phyloP scores from a whole-genome alignment of 35 echinoderm and acorn worm species.

The Ophioderma brevispina region DNA sequence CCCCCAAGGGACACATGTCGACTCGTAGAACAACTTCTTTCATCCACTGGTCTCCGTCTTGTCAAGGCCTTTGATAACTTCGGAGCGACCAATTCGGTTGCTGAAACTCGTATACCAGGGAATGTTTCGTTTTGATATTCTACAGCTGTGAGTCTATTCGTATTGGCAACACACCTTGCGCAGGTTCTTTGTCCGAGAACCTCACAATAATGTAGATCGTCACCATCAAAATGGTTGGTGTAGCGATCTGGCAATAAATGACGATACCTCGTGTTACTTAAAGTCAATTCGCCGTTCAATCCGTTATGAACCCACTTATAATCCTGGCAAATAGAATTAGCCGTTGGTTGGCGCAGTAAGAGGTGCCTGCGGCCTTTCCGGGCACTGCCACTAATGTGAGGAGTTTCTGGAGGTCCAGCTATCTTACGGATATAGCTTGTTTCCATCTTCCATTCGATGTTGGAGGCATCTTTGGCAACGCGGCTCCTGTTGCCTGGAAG shows the following conservation, averaged over 20 bases:
- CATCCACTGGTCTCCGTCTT: not conserved
- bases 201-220: slow-evolving; percentile 80
- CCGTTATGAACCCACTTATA: slow-evolving; percentile 87
- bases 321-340: slow-evolving; percentile 84
- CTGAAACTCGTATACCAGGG: slow-evolving; percentile 68
- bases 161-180: slow-evolving; percentile 72
- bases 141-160: slow-evolving; percentile 69
- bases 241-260: slow-evolving; percentile 31
- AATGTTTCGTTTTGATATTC: slow-evolving; percentile 85
- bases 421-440: slow-evolving; percentile 64
- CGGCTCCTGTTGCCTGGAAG: slow-evolving; percentile 62
- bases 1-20: slow-evolving; percentile 22
- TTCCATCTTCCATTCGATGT: slow-evolving; percentile 64
- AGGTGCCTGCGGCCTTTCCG: slow-evolving; percentile 13
- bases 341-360: slow-evolving; percentile 56
- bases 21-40: not conserved
- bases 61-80: slow-evolving; percentile 72
- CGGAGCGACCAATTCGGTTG: slow-evolving; percentile 72
- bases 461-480: slow-evolving; percentile 65
- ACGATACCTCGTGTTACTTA: slow-evolving; percentile 67
- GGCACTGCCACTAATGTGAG: slow-evolving; percentile 74
- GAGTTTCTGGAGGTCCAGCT: slow-evolving; percentile 66
- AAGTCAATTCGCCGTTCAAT: slow-evolving; percentile 68
- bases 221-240: slow-evolving; percentile 19
- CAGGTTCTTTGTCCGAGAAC: slow-evolving; percentile 71